Conservation (phyloP, 2,888 invertebrate genomes). For the Drosophila barbarae region DNA sequence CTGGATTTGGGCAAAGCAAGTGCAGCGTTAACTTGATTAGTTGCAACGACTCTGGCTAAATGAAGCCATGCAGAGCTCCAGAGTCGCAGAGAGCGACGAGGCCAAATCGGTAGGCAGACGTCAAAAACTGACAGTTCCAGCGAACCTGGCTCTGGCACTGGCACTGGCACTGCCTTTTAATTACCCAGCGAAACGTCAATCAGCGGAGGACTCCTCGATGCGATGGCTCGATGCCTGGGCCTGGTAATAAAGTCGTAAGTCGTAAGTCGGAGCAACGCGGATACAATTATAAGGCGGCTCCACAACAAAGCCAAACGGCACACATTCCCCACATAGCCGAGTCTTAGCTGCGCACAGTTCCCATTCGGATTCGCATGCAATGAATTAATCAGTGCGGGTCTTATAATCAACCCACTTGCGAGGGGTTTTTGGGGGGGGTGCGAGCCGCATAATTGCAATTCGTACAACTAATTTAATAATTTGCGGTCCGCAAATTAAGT, state of each 20-base stretch:
- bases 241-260: slow-evolving; percentile 64
- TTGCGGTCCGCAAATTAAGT: slow-evolving; percentile 74
- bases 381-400: slow-evolving; percentile 67
- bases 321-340: slow-evolving; percentile 57
- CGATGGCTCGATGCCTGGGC: slow-evolving; percentile 7
- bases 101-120: slow-evolving; percentile 46
- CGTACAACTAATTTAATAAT: slow-evolving; percentile 71
- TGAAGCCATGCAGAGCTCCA: slow-evolving; percentile 56
- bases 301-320: slow-evolving; percentile 67
- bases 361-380: slow-evolving; percentile 58
- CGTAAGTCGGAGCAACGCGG: slow-evolving; percentile 50
- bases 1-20: slow-evolving; percentile 61
- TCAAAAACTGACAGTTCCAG: slow-evolving; percentile 67
- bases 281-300: slow-evolving; percentile 67
- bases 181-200: slow-evolving; percentile 49
- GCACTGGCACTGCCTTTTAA: slow-evolving; percentile 45
- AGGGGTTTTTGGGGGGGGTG: neutral
- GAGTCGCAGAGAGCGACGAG: slow-evolving; percentile 29
- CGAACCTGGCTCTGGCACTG: slow-evolving; percentile 36
- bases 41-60: slow-evolving; percentile 48
- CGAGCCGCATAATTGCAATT: slow-evolving; percentile 60
- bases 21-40: slow-evolving; percentile 70
- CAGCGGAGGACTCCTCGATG: slow-evolving; percentile 26
- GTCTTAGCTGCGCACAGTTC: slow-evolving; percentile 14
- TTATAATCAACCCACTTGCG: slow-evolving; percentile 37